phyloP scores from a whole-genome alignment of 2,113 vertebrate genomes.

The Forbesichthys papilliferus region DNA sequence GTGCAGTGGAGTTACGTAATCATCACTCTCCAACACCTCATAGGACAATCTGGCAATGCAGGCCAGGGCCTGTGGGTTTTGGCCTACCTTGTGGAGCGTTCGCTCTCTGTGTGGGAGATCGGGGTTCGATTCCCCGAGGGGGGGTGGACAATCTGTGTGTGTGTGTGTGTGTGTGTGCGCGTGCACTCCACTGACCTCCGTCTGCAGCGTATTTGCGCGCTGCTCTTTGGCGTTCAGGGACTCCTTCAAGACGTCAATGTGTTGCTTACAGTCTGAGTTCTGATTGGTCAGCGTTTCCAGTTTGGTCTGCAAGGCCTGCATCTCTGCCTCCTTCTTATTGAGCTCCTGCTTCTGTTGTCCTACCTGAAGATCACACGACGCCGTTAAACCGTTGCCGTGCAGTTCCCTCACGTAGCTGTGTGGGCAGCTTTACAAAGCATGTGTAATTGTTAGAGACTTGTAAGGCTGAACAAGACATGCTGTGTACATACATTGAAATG shows the following conservation, averaged over 20 bases:
- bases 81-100: too few species aligned
- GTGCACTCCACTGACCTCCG: conserved; percentile 82
- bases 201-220: conserved; percentile 93
- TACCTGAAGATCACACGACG: conserved; percentile 75
- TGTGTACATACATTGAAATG: not conserved
- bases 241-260: conserved; percentile 99
- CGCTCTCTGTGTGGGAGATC: too few species aligned
- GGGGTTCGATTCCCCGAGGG: too few species aligned
- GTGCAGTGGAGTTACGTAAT: too few species aligned
- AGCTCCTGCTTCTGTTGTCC: conserved; percentile 95
- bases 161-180: not conserved
- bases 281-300: conserved; percentile 97
- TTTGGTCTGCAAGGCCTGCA: conserved; percentile 98
- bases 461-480: not conserved
- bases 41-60: too few species aligned
- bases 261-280: conserved; percentile 98
- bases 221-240: conserved; percentile 98
- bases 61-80: too few species aligned
- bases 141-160: not conserved
- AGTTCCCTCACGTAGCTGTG: not conserved
- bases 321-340: conserved; percentile 95
- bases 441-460: too few species aligned
- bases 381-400: not conserved
- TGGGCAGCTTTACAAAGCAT: too few species aligned
- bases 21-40: too few species aligned